Base-by-base conservation (phyloP, 1,140 invertebrate species). In the Temnothorax nylanderi region DNA sequence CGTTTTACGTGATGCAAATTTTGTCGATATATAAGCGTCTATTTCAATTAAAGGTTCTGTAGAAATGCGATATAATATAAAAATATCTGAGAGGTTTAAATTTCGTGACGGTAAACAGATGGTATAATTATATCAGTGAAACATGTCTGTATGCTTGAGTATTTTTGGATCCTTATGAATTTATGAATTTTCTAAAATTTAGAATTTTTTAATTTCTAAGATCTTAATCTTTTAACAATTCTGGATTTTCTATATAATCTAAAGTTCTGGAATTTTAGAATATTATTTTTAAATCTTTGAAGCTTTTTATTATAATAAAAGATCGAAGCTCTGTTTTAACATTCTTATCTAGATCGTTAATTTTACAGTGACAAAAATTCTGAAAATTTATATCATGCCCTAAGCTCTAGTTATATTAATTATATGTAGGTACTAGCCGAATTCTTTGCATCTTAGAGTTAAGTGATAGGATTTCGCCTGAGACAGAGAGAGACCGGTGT, bases 1-100 rank as follows among this genome's bases (percentile, higher is more conserved):
- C 18, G 11, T 78, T 32, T 78, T 78, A 64, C 16, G 41, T 32
- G 10, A 8, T 16, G 21, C 7, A 80, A 67, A 67, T 67, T 67
- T 54, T 7, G 13, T 67, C 34, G n/a, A 37, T 32, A 37, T 54
- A 26, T 67, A 34, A 80, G 65, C 13, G 44, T 21, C 3, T 7
- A 78, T 65, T 65, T 51, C 64, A 65, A 65, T 51, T 37, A 13
- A 67, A 65, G 1, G 7, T 18, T 37, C 11, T 37, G 44, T 26
- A 18, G 37, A 60, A 4, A 60, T 13, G 26, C 34, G 21, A 4
- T n/a, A 21, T 41, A 44, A 58, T 16, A 26, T 64, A 37, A 34
- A 76, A 26, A 3, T 76, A 11, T n/a, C 21, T 44, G 16, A 1
- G 13, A 8, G 2, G 18, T 62, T 60, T n/a, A 60, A 21, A 6